Evolutionary conservation across 2,888 invertebrate species (phyloP).

Genomic region (Sminthurides aquaticus): DNA sequence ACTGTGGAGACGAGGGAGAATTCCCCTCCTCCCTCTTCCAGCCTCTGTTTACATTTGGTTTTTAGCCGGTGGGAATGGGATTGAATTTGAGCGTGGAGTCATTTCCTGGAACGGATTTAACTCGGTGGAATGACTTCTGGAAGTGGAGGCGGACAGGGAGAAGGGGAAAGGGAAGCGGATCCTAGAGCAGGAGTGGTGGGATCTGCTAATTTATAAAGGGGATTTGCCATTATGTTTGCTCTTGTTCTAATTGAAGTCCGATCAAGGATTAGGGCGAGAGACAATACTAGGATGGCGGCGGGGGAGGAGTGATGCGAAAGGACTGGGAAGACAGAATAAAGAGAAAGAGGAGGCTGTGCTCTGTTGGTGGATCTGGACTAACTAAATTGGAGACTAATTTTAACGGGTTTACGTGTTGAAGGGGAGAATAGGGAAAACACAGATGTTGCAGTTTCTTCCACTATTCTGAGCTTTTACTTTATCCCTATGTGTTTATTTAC

Average conservation of each 20-base stretch:
- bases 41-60: too few species aligned
- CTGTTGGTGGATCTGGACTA: too few species aligned
- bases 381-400: not conserved
- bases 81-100: not conserved
- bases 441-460: not conserved
- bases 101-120: not conserved
- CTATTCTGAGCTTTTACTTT: not conserved
- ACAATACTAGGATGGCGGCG: not conserved
- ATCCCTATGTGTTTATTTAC: not conserved
- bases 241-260: not conserved
- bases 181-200: not conserved
- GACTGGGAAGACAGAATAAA: not conserved
- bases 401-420: not conserved
- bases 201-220: not conserved
- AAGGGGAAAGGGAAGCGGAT: not conserved
- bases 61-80: not conserved
- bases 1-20: not conserved
- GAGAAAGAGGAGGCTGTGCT: too few species aligned
- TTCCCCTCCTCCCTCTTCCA: too few species aligned
- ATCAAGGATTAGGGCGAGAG: not conserved
- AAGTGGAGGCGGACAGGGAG: not conserved
- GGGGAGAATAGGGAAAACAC: not conserved
- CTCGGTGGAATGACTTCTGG: not conserved
- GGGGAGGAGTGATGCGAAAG: too few species aligned
- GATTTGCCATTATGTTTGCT: too few species aligned